These are phyloP conservation scores for Phyllotis vaccarum DNA, from an alignment of 2,797 vertebrate genomes.

Conservation along the genomic window DNA sequence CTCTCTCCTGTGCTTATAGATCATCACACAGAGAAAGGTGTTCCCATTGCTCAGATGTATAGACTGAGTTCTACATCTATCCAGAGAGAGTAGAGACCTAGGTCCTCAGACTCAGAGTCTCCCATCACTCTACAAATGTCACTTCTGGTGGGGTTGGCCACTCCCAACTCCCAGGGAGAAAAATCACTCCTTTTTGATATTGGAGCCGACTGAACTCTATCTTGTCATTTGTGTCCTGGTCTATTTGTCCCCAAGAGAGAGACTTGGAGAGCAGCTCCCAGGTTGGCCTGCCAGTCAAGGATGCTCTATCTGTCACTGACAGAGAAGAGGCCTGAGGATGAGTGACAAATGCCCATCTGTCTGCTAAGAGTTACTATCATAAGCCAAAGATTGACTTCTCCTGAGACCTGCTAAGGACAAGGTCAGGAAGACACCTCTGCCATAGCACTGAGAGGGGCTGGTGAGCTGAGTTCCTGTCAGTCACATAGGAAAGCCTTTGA, in stretches of 20 bases:
- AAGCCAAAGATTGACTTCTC: background rate
- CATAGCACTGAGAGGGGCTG: background rate
- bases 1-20: background rate
- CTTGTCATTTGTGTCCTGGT: conserved; percentile 6
- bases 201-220: background rate
- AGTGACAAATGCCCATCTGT: conserved; percentile 55
- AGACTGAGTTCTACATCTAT: background rate
- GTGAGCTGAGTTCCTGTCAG: background rate
- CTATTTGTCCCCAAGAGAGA: conserved; percentile 17
- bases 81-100: background rate
- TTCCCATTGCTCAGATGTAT: background rate
- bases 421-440: background rate
- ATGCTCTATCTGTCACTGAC: conserved; percentile 15
- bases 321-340: background rate
- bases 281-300: conserved; percentile 48
- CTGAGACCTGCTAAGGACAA: background rate
- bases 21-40: background rate
- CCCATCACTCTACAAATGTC: background rate
- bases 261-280: background rate
- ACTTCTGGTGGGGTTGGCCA: background rate
- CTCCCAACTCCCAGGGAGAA: background rate
- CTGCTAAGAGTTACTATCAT: conserved; percentile 14
- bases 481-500: too few relatives aligned
- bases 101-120: background rate
- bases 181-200: background rate